Percentiles rank a stretch among this genome's conserved stretches.
These are phyloP conservation scores for Eublepharis macularius DNA, from an alignment of 2,113 vertebrate genomes.

Conservation along the genomic window DNA sequence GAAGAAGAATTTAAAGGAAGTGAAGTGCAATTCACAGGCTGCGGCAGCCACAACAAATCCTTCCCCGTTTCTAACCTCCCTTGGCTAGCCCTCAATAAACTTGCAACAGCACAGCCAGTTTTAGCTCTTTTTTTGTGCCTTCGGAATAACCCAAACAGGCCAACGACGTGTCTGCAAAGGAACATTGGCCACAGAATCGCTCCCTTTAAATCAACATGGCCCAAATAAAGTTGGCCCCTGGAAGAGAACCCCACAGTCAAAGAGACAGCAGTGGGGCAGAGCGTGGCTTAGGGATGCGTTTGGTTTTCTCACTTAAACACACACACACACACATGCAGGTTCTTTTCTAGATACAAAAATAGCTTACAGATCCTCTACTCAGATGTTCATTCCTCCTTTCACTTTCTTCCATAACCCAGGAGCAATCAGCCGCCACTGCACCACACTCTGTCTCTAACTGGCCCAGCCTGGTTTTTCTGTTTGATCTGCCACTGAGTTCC, in stretches of 20 bases:
- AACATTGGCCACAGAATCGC: background rate
- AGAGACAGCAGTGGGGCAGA: background rate
- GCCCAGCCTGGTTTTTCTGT: background rate
- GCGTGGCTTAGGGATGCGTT: background rate
- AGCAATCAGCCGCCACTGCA: background rate
- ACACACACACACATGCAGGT: background rate
- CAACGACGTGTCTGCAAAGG: background rate
- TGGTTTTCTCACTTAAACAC: background rate
- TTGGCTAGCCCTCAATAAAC: background rate
- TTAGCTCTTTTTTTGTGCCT: background rate
- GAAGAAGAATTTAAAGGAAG: background rate
- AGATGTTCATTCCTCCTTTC: background rate
- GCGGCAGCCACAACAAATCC: background rate
- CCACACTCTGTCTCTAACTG: background rate
- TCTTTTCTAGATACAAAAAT: background rate
- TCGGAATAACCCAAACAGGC: background rate
- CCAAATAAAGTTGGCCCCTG: background rate
- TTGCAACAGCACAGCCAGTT: background rate
- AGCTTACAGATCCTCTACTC: background rate
- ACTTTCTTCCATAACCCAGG: background rate
- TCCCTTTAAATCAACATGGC: background rate
- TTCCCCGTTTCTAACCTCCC: background rate
- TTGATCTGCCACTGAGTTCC: background rate
- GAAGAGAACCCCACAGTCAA: background rate
- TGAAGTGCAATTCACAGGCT: background rate